Base-by-base conservation (phyloP, 92 coral and sea anemone species). In the Ricordea florida region DNA sequence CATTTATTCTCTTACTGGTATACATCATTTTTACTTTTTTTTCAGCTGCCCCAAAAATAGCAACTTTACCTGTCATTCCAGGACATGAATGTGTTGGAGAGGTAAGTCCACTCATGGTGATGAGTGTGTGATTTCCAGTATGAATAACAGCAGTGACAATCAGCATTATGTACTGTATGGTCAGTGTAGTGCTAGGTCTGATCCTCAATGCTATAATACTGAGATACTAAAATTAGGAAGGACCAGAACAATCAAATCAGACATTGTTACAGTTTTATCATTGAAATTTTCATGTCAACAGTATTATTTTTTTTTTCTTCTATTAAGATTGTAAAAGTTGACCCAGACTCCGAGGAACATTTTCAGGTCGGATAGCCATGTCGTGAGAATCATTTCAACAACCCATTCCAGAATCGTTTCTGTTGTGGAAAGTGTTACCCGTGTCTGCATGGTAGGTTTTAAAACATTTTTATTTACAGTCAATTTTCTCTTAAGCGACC, bases 61-160 rank as follows among this genome's bases (percentile, higher is more conserved):
- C 96, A 21, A 81, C 84, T 10, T 56, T 90, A 16, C 96, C 96
- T 21, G 86, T 90, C 32, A 90, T 90, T 30, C 96, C 96, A 25
- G 92, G 96, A 8, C 96, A 90, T 46, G 96, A 90, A 57, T 90
- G 96, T 85, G 92, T 90, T 58, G 96, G 96, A 25, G 92, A 86
- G 96, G 96, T 86, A 59, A 71, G 82, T 25, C n/a, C n/a, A n/a
- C 4, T 17, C 8, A 40, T 6, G 11, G 34, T 16, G 10, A 31
- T 15, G 5, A 22, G 1, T n/a, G n/a, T 14, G 18, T 1, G 14
- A 42, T 40, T 40, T 10, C 15, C 45, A 40, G 45, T 15, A 40
- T 10, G 13, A n/a, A n/a, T n/a, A n/a, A n/a, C n/a, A n/a, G n/a
- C n/a, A n/a, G n/a, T n/a, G n/a, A n/a, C n/a, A n/a, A n/a, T n/a